These are phyloP conservation scores for Cassiopea andromeda DNA, from an alignment of 30 jellyfish, hydroid and myxozoan species.

Conservation along the genomic window DNA sequence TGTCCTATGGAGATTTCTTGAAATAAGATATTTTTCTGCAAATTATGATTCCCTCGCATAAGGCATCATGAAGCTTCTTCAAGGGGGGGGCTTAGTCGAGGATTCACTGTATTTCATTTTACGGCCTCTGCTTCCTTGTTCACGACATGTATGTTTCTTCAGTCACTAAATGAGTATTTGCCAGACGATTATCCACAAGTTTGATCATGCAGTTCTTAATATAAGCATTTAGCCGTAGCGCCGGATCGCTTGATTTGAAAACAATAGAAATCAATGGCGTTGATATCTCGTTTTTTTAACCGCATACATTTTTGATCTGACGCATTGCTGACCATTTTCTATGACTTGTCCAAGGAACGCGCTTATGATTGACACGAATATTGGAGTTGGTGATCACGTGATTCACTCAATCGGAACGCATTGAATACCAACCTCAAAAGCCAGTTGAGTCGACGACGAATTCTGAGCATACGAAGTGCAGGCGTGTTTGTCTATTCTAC, in stretches of 20 bases:
- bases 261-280: too few relatives aligned
- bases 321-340: background rate
- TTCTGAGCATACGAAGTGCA: background rate
- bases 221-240: too few relatives aligned
- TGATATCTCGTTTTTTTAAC: background rate
- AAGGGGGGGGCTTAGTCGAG: too few relatives aligned
- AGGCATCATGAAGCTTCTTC: too few relatives aligned
- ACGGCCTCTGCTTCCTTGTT: background rate
- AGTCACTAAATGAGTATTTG: background rate
- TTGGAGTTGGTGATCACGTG: constrained; percentile 50
- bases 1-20: too few relatives aligned
- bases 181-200: background rate
- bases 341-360: constrained; percentile 21
- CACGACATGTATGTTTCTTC: background rate
- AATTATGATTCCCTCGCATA: too few relatives aligned
- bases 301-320: too few relatives aligned
- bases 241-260: too few relatives aligned
- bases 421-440: constrained; percentile 22
- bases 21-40: too few relatives aligned
- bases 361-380: constrained; percentile 28
- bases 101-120: background rate
- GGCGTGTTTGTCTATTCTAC: background rate
- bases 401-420: constrained; percentile 32
- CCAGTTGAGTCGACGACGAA: constrained; percentile 22
- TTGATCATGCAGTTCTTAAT: background rate